Conservation (phyloP, 2,888 invertebrate species). For the Agrochola litura region DNA sequence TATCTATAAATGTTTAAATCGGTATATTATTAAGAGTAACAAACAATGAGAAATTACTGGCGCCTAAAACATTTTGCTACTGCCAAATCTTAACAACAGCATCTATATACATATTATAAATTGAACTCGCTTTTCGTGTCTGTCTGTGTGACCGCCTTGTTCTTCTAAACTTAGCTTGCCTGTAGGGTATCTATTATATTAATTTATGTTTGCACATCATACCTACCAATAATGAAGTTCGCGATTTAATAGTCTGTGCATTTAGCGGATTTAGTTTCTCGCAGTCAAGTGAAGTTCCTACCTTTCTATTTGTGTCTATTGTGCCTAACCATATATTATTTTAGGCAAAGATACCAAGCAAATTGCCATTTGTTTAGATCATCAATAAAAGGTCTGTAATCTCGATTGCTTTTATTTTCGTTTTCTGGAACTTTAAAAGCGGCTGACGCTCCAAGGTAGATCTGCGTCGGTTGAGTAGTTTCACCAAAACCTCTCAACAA, state of each 20-base stretch:
- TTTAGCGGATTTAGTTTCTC: too few species aligned
- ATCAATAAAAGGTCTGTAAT: not conserved
- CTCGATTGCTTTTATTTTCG: not conserved
- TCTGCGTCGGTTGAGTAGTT: not conserved
- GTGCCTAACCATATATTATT: too few species aligned
- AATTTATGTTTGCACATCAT: not conserved
- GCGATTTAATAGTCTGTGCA: not conserved
- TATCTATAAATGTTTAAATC: too few species aligned
- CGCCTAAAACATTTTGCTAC: constrained; percentile 37
- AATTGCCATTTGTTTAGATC: not conserved
- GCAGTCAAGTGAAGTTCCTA: too few species aligned
- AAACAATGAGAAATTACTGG: constrained; percentile 49
- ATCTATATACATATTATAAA: constrained; percentile 18
- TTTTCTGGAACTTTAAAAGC: not conserved
- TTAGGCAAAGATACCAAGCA: not conserved
- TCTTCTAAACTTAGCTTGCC: not conserved
- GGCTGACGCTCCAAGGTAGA: not conserved
- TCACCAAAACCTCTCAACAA: not conserved
- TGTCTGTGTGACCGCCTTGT: not conserved
- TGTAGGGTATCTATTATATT: not conserved
- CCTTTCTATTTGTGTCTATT: too few species aligned
- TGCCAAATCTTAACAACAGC: constrained; percentile 73
- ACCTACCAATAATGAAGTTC: not conserved
- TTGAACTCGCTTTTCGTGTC: not conserved
- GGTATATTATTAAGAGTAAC: not conserved